Base-by-base conservation (phyloP, 2,888 invertebrate genomes). In the Thyatira batis region DNA sequence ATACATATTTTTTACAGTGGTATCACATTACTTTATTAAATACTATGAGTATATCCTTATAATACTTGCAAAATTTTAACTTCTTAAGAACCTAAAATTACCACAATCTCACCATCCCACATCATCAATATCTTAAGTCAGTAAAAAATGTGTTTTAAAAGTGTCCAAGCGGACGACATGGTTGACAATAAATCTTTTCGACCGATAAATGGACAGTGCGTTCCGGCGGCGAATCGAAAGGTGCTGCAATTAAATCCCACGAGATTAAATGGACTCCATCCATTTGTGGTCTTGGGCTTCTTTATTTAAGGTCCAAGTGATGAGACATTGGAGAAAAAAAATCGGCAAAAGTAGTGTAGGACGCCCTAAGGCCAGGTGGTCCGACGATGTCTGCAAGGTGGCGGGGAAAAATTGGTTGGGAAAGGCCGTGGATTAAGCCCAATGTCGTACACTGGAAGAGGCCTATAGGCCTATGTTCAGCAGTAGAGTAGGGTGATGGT, bases 251-350 rank as follows among this genome's bases (percentile, higher is more conserved):
- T 89, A 89, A 85, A 86, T 81, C 83, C 84, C 80, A 75, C 69
- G 79, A 81, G 88, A 89, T 89, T 89, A 89, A 89, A 89, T 86
- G 85, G 84, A 83, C 78, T 80, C 79, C 79, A 87, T 87, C 84
- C 82, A 84, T 89, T 88, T 85, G 87, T 83, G 87, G 85, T 80
- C 76, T 72, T 75, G 73, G 72, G 69, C 73, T 70, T 72, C 70
- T 75, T 71, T 60, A 51, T 52, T 56, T 53, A 53, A 65, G 74
- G 75, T 53, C 20, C 44, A 73, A 71, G 65, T 27, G 3, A 50
- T 51, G 30, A 62, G 58, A 1, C 50, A 23, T 4, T n/a, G n/a
- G n/a, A n/a, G n/a, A n/a, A n/a, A n/a, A n/a, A n/a, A n/a, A n/a
- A n/a, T n/a, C n/a, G n/a, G n/a, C n/a, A n/a, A n/a, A n/a, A n/a